Base-by-base conservation (phyloP, 2,888 invertebrate genomes). In the Athalia rosae region DNA sequence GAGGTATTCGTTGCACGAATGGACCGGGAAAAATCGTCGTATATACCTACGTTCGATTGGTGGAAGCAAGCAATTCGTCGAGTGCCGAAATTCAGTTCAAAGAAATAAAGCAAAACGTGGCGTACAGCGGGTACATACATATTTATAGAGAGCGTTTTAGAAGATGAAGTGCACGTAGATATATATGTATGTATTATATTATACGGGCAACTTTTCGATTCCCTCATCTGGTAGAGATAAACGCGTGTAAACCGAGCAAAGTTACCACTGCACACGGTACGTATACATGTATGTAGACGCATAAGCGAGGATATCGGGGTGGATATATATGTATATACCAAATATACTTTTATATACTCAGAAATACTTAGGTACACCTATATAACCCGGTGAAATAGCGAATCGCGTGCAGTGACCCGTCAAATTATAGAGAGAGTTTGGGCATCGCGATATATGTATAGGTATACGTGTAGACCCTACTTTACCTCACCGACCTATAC, bases 371-470 rank as follows among this genome's bases (percentile, higher is more conserved):
- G 13, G 5, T 58, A 58, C 4, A 15, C 7, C 13, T 66, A n/a
- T 66, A n/a, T 66, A n/a, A 66, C 13, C 41, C 6, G 48, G 28
- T 43, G 15, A 47, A 66, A 47, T 7, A 5, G 71, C 6, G 71
- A 71, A 67, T 67, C 53, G 67, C 7, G 28, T 28, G 28, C 67
- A 59, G 41, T 71, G 59, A 71, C 59, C 58, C 71, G 71, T 71
- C 71, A 59, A 71, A 71, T 43, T 28, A 28, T 28, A 28, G 28
- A 58, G 71, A 56, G 71, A 71, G 58, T 59, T 47, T 47, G 47
- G 47, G 13, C n/a, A 7, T 11, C 7, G 7, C 7, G 7, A 50
- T 50, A 50, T 11, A 11, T 11, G n/a, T n/a, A n/a, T n/a, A n/a
- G n/a, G n/a, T n/a, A n/a, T n/a, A n/a, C n/a, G n/a, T n/a, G 2